Conservation (phyloP, 2,797 vertebrate genomes). For the Pelochelys cantorii region DNA sequence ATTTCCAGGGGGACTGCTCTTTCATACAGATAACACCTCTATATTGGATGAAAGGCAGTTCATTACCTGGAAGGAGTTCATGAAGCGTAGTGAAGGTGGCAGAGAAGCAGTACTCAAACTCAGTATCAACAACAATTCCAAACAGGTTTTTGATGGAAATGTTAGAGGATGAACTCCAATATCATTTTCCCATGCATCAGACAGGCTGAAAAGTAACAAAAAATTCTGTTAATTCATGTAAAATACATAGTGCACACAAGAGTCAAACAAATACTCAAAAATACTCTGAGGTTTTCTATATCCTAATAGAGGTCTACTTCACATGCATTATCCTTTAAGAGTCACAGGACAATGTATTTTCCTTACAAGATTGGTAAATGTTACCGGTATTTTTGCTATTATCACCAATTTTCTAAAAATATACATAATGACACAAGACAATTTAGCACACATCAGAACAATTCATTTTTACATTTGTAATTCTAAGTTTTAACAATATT, state of each 20-base stretch:
- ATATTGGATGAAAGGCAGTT: slow-evolving; percentile 6
- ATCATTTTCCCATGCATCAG: slow-evolving; percentile 89
- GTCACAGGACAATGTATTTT: neutral
- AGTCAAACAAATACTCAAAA: neutral
- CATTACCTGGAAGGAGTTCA: slow-evolving; percentile 94
- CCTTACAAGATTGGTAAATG: neutral
- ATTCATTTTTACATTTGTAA: neutral
- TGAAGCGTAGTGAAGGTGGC: slow-evolving; percentile 86
- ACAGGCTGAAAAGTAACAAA: slow-evolving; percentile 79
- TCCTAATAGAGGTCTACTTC: neutral
- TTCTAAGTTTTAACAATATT: neutral
- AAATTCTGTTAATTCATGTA: neutral
- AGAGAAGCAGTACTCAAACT: slow-evolving; percentile 85
- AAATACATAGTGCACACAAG: neutral
- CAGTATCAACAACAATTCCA: slow-evolving; percentile 89
- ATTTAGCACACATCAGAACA: neutral
- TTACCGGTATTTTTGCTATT: neutral
- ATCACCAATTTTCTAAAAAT: neutral
- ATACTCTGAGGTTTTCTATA: neutral
- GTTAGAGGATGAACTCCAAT: slow-evolving; percentile 89
- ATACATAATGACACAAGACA: neutral
- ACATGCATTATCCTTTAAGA: neutral
- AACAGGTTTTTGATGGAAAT: slow-evolving; percentile 89
- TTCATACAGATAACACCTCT: slow-evolving; percentile 19
- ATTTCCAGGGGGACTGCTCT: neutral